Evolutionary conservation across 2,888 invertebrate genomes (phyloP), one percentile per base, ranked within the genome.

Genomic region (Dendrolimus pini): DNA sequence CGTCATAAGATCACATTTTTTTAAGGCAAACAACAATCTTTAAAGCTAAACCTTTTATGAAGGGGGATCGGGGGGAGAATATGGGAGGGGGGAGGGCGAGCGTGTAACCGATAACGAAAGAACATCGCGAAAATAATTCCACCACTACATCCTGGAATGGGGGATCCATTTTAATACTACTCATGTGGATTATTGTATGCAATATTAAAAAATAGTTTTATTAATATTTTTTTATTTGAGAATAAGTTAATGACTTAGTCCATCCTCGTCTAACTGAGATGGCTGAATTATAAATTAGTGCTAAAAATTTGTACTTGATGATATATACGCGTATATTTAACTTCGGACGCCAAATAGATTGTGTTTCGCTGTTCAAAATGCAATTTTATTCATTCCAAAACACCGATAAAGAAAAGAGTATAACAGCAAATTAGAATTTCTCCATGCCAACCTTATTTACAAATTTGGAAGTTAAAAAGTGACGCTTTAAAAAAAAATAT

Each of bases 21-120:
- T 82, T 83, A 90, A 90, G 90, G 89, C 90, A 89, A 89, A 90
- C 89, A 89, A 90, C 89, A 89, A 89, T 89, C 70, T 81, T 89
- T 89, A 89, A 89, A 89, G 89, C 89, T 90, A 89, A 87, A 86
- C 85, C 82, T 85, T 86, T 83, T 80, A 82, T 82, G 82, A 76
- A 75, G 70, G 73, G 69, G 66, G 70, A 65, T 65, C 66, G 70
- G 74, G 73, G 67, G 72, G 77, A 74, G 62, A 57, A 52, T 55
- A 57, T 65, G 69, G 67, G 72, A 70, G 73, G 69, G 68, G 71
- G 66, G 65, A 65, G 74, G 72, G 68, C 74, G 78, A 75, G 75
- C 74, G 73, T 73, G 66, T 70, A 78, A 85, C 79, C 82, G 77
- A 79, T 82, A 82, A 82, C 79, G 75, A 80, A 78, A 67, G 67